Conservation (phyloP, 2,888 invertebrate species). For the Lissocephala sabroskyi region DNA sequence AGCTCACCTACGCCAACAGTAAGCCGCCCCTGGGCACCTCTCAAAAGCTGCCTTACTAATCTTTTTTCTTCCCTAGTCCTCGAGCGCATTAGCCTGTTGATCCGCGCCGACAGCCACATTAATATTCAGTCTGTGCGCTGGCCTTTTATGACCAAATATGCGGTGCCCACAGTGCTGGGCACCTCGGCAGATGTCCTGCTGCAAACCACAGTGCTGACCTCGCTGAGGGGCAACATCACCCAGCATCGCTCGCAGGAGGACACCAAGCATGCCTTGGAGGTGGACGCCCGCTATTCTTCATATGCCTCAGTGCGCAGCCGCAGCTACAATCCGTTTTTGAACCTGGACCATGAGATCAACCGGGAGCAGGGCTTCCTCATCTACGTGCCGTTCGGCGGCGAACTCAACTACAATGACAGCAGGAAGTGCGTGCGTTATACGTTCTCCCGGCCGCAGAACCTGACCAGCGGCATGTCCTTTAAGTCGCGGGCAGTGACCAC, state of each 20-base stretch:
- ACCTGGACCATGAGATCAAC: conserved; percentile 78
- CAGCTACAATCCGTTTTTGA: conserved; percentile 78
- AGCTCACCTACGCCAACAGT: conserved; percentile 78
- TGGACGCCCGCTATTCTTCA: conserved; percentile 76
- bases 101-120: conserved; percentile 77
- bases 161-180: conserved; percentile 76
- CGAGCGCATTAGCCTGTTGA: conserved; percentile 75
- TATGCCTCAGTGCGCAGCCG: conserved; percentile 73
- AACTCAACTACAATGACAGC: conserved; percentile 65
- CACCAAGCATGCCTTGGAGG: conserved; percentile 77
- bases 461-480: conserved; percentile 71
- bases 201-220: conserved; percentile 75
- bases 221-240: conserved; percentile 80
- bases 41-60: neutral
- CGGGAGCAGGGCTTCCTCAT: conserved; percentile 80
- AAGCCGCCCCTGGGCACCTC: too few species aligned
- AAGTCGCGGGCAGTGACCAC: conserved; percentile 71
- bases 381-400: conserved; percentile 77
- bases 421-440: conserved; percentile 64
- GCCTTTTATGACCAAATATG: conserved; percentile 74
- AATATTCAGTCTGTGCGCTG: conserved; percentile 76
- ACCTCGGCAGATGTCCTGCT: conserved; percentile 74
- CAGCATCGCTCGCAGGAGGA: conserved; percentile 75
- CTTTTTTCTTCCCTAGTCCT: too few species aligned
- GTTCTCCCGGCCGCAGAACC: conserved; percentile 69